These are phyloP conservation scores for Tylochromis polylepis DNA, from an alignment of 2,113 vertebrate species.

Conservation along the genomic window DNA sequence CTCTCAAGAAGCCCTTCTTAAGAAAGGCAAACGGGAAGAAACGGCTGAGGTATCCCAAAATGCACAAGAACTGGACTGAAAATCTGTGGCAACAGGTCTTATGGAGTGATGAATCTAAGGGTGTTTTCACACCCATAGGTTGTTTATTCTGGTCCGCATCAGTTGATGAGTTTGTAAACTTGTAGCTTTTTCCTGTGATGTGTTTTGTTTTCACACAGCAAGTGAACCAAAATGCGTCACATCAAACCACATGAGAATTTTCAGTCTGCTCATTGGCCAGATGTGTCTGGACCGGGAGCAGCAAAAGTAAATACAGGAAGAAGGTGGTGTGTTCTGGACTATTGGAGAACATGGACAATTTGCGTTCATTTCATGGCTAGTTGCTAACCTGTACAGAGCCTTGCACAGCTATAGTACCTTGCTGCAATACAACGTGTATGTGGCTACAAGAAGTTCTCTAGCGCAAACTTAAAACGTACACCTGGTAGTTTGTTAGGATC, in stretches of 20 bases:
- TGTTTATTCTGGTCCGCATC: neutral
- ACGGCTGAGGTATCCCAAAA: neutral
- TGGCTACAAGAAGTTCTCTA: neutral
- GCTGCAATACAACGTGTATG: neutral
- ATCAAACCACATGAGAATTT: neutral
- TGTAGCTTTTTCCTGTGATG: neutral
- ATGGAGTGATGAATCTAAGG: neutral
- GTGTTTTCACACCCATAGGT: neutral
- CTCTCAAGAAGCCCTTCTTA: neutral
- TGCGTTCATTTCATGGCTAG: neutral
- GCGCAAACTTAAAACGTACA: neutral
- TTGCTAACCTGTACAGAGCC: neutral
- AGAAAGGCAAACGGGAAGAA: neutral
- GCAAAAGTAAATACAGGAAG: neutral
- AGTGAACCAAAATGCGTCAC: neutral
- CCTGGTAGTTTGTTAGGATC: neutral
- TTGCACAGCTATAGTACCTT: neutral
- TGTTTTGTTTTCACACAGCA: neutral
- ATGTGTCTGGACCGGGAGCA: neutral
- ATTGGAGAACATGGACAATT: neutral
- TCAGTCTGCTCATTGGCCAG: neutral
- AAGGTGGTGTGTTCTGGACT: neutral
- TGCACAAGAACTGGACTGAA: neutral
- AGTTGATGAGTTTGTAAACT: neutral
- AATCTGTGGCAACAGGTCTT: neutral